These are phyloP conservation scores for Xenentodon cancila DNA, from an alignment of 2,797 vertebrate species.

Conservation along the genomic window DNA sequence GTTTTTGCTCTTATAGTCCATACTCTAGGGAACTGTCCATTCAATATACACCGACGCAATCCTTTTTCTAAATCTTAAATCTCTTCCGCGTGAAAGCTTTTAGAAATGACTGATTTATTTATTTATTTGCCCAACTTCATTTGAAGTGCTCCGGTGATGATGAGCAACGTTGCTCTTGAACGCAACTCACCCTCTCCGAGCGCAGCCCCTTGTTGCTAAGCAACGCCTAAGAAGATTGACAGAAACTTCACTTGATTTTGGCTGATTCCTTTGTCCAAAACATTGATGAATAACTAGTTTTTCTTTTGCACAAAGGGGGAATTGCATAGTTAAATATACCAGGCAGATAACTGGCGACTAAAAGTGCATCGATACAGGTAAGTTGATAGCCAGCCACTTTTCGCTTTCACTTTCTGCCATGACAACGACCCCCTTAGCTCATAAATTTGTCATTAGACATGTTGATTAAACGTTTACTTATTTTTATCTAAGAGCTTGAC, in stretches of 20 bases:
- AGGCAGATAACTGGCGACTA: constrained; percentile 1
- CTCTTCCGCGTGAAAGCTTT: too few relatives aligned
- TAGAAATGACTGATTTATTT: too few relatives aligned
- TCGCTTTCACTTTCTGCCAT: constrained; percentile 72
- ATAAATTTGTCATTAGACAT: constrained; percentile 69
- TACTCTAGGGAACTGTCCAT: too few relatives aligned
- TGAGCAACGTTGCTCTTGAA: constrained; percentile 45
- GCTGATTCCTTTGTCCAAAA: constrained; percentile 38
- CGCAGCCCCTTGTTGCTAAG: constrained; percentile 74
- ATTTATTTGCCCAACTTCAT: too few relatives aligned
- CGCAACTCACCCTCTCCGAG: constrained; percentile 38
- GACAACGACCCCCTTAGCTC: constrained; percentile 67
- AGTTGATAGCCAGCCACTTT: constrained; percentile 57
- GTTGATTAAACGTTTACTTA: constrained; percentile 64
- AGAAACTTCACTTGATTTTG: constrained; percentile 31
- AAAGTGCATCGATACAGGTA: constrained; percentile 42
- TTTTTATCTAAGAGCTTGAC: constrained; percentile 35
- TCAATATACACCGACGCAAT: too few relatives aligned
- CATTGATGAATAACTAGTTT: constrained; percentile 13
- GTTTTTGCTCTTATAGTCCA: too few relatives aligned
- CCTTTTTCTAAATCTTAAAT: too few relatives aligned
- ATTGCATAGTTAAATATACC: too few relatives aligned
- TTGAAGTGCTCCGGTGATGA: too few relatives aligned
- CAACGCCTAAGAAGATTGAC: constrained; percentile 68
- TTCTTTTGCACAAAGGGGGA: too few relatives aligned